phyloP scores from a whole-genome alignment of 2,113 vertebrate genomes.

The Sorex araneus region DNA sequence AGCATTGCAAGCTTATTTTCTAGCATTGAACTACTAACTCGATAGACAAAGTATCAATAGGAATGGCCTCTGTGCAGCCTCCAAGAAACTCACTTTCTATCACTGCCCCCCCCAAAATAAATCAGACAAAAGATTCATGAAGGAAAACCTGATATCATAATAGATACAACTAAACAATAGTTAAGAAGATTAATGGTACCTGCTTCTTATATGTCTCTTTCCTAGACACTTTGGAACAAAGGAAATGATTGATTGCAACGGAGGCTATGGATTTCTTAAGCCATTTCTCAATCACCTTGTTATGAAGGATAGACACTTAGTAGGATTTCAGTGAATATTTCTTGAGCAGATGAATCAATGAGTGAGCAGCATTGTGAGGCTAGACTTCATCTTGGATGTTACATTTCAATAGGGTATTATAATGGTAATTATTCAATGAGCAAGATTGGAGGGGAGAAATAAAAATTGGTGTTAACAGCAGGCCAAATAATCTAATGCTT shows the following conservation, averaged over 20 bases:
- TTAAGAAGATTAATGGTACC: background rate
- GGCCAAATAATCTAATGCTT: background rate
- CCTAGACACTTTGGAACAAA: background rate
- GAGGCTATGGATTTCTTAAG: background rate
- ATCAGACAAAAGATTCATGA: background rate
- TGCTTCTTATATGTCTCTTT: background rate
- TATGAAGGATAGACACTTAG: background rate
- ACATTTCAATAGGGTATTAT: background rate
- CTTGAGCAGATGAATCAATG: background rate
- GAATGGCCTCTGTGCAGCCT: no score
- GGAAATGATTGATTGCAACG: constrained; percentile 14
- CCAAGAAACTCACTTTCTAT: no score
- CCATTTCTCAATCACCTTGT: constrained; percentile 48
- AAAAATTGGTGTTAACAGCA: background rate
- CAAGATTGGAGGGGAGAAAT: background rate
- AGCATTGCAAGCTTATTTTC: no score
- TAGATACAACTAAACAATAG: background rate
- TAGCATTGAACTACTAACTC: no score
- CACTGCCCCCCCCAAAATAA: no score
- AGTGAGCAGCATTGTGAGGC: background rate
- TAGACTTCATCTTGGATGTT: background rate
- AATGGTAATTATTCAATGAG: background rate
- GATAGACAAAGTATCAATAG: no score
- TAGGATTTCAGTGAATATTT: background rate
- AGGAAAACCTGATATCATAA: background rate